Base-by-base conservation (phyloP, 2,113 vertebrate genomes). In the Triplophysa siluroides region DNA sequence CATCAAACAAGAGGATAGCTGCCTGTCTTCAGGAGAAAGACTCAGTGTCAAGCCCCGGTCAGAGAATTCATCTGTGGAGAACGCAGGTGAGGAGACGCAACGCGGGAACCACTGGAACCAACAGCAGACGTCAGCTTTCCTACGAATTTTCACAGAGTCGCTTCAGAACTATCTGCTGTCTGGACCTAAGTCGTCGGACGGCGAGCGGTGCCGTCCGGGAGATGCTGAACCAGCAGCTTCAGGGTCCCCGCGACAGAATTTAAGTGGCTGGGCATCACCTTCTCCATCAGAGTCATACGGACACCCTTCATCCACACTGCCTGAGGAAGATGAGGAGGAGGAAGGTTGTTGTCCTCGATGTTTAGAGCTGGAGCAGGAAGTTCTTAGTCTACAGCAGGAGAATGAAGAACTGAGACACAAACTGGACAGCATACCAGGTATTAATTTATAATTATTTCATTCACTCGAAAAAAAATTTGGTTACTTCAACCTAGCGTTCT, bases 61-160 rank as follows among this genome's bases (percentile, higher is more conserved):
- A 1, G 87, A 89, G 26, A 95, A 97, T 86, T 94, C 92, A 83
- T 93, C 95, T 81, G 92, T 94, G 0, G 93, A 93, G 81, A 94
- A 95, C 79, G 91, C 87, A 85, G 89, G 92, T 52, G 96, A 98
- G 45, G 87, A 94, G 73, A 95, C 93, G 76, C 96, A 93, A 88
- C 10, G 16, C 11, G 68, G 80, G 1, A 92, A 95, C 91, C 95
- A 96, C 78, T 80, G 87, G 88, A 97, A 92, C 92, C 97, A 95
- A 80, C 97, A 97, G 61, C 96, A 98, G 68, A 99, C 97, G 85
- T 98, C 96, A 61, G 92, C 96, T 62, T 96, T 99, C 78, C 90
- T 99, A 86, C 94, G 94, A 74, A 95, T 98, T 88, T 99, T 99
- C 92, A 99, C 97, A 0, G 97, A 99, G 92, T 99, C 97, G 3